phyloP scores from a whole-genome alignment of 2,113 vertebrate species.

The Stictonetta naevosa region DNA sequence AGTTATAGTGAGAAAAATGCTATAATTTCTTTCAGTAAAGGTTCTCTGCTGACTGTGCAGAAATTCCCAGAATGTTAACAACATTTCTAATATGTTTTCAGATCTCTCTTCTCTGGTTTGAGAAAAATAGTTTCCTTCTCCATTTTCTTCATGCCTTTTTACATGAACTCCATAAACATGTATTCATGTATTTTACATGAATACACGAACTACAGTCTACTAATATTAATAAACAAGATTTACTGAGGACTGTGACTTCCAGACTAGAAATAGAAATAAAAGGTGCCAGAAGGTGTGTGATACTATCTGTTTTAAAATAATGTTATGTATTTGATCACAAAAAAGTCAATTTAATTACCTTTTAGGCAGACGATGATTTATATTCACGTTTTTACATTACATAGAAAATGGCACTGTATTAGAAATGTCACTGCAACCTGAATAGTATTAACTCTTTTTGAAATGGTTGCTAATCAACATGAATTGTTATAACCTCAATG shows the following conservation, averaged over 20 bases:
- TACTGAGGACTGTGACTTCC: neutral
- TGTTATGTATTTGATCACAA: neutral
- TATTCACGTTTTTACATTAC: neutral
- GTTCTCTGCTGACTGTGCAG: neutral
- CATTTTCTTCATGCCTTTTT: neutral
- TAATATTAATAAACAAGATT: neutral
- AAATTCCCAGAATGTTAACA: neutral
- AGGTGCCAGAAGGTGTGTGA: neutral
- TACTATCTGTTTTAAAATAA: neutral
- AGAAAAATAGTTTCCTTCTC: neutral
- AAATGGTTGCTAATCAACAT: neutral
- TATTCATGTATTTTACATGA: neutral
- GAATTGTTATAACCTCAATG: neutral
- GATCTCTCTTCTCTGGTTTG: neutral
- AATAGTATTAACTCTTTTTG: neutral
- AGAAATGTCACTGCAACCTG: neutral
- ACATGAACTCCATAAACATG: too few relatives aligned
- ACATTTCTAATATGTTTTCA: neutral
- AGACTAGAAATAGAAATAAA: neutral
- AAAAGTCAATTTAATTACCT: neutral
- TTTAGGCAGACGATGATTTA: neutral
- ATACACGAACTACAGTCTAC: neutral
- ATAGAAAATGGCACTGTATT: neutral
- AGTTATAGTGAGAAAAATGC: neutral
- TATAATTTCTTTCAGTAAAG: neutral